These are phyloP conservation scores for Apus apus DNA, from an alignment of 2,113 vertebrate genomes.

Conservation along the genomic window DNA sequence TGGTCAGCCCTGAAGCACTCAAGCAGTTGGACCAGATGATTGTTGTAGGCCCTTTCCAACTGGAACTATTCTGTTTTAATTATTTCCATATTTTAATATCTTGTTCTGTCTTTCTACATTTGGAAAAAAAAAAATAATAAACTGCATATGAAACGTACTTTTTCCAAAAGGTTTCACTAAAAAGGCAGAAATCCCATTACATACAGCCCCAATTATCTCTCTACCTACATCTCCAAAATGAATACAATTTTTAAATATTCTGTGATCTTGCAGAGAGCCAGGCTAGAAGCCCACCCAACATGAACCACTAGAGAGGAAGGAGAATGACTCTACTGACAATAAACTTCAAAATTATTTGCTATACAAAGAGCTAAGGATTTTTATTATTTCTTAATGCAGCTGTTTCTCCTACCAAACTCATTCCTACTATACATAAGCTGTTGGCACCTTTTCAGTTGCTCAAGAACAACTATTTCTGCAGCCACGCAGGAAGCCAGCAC, in stretches of 20 bases:
- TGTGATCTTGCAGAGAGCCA: neutral
- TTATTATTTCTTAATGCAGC: neutral
- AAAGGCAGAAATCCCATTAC: neutral
- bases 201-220: neutral
- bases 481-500: neutral
- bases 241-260: neutral
- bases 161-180: neutral
- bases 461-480: neutral
- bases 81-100: neutral
- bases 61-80: neutral
- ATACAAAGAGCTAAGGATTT: neutral
- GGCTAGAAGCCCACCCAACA: neutral
- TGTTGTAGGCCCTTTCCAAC: neutral
- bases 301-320: neutral
- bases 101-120: neutral
- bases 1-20: neutral
- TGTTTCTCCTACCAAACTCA: neutral
- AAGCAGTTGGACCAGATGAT: neutral
- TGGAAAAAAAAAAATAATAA: neutral
- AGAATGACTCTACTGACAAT: neutral
- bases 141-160: neutral
- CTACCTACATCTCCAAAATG: neutral
- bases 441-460: neutral
- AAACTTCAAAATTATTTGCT: neutral
- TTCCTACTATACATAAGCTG: neutral